These are phyloP conservation scores for Hyalella azteca DNA, from an alignment of 2,888 invertebrate genomes.

Conservation along the genomic window DNA sequence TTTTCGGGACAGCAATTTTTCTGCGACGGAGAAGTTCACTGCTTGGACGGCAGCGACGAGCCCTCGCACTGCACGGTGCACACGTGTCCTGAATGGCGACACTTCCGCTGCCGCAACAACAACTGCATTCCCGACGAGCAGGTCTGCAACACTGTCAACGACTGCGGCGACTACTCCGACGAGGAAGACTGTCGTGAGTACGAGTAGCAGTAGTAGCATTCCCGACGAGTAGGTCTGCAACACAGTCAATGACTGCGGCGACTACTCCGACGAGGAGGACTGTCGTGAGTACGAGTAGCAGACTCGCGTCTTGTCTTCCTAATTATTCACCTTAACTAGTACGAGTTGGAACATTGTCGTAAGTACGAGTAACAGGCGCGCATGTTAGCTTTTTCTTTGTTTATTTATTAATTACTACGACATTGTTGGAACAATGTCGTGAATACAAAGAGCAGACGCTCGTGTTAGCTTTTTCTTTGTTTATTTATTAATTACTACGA, in stretches of 20 bases:
- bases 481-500: too few relatives aligned
- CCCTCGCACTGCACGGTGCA: slow-evolving; percentile 59
- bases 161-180: slow-evolving; percentile 53
- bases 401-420: too few relatives aligned
- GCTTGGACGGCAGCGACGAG: slow-evolving; percentile 71
- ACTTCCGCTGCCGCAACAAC: slow-evolving; percentile 49
- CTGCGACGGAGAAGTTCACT: slow-evolving; percentile 76
- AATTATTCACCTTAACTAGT: too few relatives aligned
- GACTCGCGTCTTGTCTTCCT: too few relatives aligned
- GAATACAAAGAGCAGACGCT: too few relatives aligned
- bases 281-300: slow-evolving; percentile 58
- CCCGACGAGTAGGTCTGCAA: slow-evolving; percentile 48
- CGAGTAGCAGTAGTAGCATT: slow-evolving; percentile 42
- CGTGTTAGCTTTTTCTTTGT: too few relatives aligned
- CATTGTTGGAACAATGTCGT: too few relatives aligned
- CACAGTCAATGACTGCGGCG: slow-evolving; percentile 49
- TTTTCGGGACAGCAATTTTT: slow-evolving; percentile 66
- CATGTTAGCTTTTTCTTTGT: too few relatives aligned
- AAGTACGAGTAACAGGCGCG: too few relatives aligned
- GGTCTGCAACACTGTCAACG: slow-evolving; percentile 50
- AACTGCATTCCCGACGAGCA: slow-evolving; percentile 46
- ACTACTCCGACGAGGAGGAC: slow-evolving; percentile 52
- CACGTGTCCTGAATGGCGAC: slow-evolving; percentile 43
- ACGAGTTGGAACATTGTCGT: too few relatives aligned
- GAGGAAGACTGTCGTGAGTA: slow-evolving; percentile 57